Base-by-base conservation (phyloP, 2,888 invertebrate species). In the Sphecodes monilicornis region DNA sequence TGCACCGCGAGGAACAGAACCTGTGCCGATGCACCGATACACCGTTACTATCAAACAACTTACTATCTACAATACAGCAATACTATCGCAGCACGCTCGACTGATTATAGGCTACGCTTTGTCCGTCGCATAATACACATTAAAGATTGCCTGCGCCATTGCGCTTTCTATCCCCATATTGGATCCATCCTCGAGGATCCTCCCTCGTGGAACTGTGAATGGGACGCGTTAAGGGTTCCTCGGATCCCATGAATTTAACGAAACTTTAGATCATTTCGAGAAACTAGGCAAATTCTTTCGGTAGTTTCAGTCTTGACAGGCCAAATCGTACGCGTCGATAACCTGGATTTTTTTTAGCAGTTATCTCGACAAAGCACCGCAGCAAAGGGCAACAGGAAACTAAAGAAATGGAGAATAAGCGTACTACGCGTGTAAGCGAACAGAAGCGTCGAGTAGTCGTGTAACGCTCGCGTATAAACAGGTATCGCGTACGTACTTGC, bases 101-200 rank as follows among this genome's bases (percentile, higher is more conserved):
- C 32, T 66, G 86, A 88, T 88, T 88, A 78, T 69, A 71, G 82
- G 76, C 75, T 82, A 78, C 60, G 84, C 74, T 86, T 88, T 64
- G 46, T 26, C 57, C 41, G 78, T 57, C 60, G n/a, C 39, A 83
- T 68, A 83, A 80, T 80, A 72, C 66, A 66, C 77, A 70, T 82
- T 79, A 78, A 73, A 43, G 78, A 78, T 80, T 41, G 78, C 36
- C 57, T 18, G 66, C 76, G 46, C 70, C 66, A 54, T 77, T 29
- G 32, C 66, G n/a, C 43, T 64, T 69, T 79, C 50, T 50, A 50
- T n/a, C 50, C 54, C 11, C 54, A 1, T 10, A n/a, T 50, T 22
- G 36, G 79, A 60, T 39, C 32, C 41, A 64, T 79, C 69, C 46
- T 6, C 1, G 46, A 18, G 16, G 18, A 39, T 54, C 18, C 69